Evolutionary conservation across 2,797 vertebrate genomes (phyloP).

Genomic region (Zalophus californianus): DNA sequence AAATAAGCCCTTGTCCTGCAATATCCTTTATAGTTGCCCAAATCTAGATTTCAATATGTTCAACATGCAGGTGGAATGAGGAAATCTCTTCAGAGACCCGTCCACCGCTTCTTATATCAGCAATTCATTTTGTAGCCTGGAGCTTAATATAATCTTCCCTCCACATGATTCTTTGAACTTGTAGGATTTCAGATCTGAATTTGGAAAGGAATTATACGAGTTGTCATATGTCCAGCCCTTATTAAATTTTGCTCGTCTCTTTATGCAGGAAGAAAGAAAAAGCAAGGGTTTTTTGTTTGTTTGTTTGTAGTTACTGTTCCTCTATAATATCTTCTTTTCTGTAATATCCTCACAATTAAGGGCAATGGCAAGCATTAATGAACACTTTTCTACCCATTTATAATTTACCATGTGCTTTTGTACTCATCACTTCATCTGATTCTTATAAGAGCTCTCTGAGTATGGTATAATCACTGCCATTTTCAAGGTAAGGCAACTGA

Average conservation of each 20-base stretch:
- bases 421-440: background rate
- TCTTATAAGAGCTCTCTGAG: background rate
- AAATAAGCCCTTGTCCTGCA: background rate
- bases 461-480: background rate
- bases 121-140: background rate
- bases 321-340: background rate
- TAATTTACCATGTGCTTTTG: background rate
- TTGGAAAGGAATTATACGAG: conserved; percentile 40
- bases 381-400: background rate
- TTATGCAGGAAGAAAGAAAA: background rate
- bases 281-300: background rate
- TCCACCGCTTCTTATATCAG: background rate
- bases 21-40: background rate
- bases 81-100: background rate
- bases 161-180: conserved; percentile 6
- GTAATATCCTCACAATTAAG: background rate
- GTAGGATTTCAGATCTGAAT: conserved; percentile 9
- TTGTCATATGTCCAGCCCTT: background rate
- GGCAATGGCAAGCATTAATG: background rate
- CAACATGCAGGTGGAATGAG: background rate
- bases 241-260: background rate
- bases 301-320: background rate
- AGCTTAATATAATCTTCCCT: conserved; percentile 40
- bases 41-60: conserved; percentile 18
- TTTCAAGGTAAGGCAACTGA: background rate